Base-by-base conservation (phyloP, 30 jellyfish, hydroid and myxozoan genomes). In the Hydra vulgaris region DNA sequence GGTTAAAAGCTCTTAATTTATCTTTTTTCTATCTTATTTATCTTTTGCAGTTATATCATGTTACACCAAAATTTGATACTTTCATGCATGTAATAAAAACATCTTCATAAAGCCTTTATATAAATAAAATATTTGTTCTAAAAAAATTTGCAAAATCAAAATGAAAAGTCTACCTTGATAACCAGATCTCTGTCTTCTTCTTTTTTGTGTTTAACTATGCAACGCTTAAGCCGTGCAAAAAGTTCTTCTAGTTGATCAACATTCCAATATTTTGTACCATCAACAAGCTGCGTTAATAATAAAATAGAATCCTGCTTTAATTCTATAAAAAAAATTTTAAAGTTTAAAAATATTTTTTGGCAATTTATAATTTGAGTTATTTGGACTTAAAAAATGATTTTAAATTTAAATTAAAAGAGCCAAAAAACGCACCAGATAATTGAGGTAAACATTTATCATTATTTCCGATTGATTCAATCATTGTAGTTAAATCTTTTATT, bases 211-310 rank as follows among this genome's bases (percentile, higher is more conserved):
- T 24, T 12, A 4, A 19, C 52, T 55, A 80, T 23, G 27, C 87
- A 80, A 1, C 84, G 87, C n/a, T 69, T 25, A 1, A 80, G 7
- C 67, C 53, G 25, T 70, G 87, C 40, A 70, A 56, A 70, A 15
- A 80, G 24, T 18, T 72, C 21, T 80, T 80, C 87, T 15, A 80
- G 72, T 21, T 23, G 40, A 25, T 80, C 66, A 17, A 80, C 21
- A 80, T 27, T 56, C 23, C 74, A 80, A 0, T 22, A 54, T n/a
- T 67, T 25, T 7, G 87, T 80, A 21, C 21, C 26, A 19, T 67
- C 83, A 19, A 70, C 87, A 23, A 78, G 79, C 52, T 66, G 27
- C 53, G 79, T 23, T 56, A 78, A 23, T 53, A 78, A 7, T 23
- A 17, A 19, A 18, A 0, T 56, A 18, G 85, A 0, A 75, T 67